phyloP scores from a whole-genome alignment of 2,888 invertebrate genomes.

The Cordilura impudica region DNA sequence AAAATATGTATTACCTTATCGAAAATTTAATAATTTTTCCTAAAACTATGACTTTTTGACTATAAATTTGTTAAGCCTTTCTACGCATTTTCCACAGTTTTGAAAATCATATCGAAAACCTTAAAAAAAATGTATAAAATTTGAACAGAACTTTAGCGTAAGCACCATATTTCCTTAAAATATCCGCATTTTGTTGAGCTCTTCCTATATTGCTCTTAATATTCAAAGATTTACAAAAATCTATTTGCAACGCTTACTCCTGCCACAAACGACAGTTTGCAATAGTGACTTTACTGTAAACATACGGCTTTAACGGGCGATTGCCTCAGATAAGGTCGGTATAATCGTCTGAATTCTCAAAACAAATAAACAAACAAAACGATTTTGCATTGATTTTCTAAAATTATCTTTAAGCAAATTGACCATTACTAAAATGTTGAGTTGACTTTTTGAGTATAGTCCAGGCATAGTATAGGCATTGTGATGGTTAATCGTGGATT shows the following conservation, averaged over 20 bases:
- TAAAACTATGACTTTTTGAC: conserved; percentile 12
- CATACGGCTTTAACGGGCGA: conserved; percentile 39
- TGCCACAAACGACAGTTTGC: neutral
- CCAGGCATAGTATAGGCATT: conserved; percentile 54
- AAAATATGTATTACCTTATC: too few species aligned
- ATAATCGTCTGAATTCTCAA: conserved; percentile 69
- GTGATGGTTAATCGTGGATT: conserved; percentile 71
- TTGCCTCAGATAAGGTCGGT: conserved; percentile 44
- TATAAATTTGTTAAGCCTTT: conserved; percentile 17
- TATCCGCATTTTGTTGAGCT: neutral
- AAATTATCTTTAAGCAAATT: conserved; percentile 69
- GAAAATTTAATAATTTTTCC: too few species aligned
- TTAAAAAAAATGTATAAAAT: conserved; percentile 45
- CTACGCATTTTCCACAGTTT: conserved; percentile 25
- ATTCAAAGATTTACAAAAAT: conserved; percentile 42
- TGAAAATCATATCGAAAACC: neutral
- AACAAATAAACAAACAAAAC: conserved; percentile 72
- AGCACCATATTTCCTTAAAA: neutral
- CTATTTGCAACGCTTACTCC: conserved; percentile 51
- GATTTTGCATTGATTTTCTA: conserved; percentile 8
- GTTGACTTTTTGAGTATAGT: conserved; percentile 46
- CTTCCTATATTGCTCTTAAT: conserved; percentile 26
- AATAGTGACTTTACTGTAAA: neutral
- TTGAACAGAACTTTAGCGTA: conserved; percentile 8
- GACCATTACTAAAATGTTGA: conserved; percentile 40